Evolutionary conservation across 2,113 vertebrate species (phyloP), one percentile per base, ranked within the genome.

Genomic region (Oceanodroma tethys): DNA sequence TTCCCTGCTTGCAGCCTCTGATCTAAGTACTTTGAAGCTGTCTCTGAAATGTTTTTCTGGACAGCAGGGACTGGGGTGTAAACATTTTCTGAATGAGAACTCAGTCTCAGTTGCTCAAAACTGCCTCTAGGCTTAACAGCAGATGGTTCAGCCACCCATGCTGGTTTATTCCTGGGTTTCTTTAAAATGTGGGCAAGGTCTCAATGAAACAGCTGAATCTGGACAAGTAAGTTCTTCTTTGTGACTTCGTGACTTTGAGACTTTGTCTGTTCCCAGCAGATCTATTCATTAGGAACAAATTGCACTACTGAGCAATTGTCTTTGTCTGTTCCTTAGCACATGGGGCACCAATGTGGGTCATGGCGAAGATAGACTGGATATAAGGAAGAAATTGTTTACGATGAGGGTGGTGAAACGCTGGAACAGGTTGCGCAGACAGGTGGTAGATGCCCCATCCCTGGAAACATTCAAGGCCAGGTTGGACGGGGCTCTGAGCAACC

Each of bases 1-100:
- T 86, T 78, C 15, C 45, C 19, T 73, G 29, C 72, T 78, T 78
- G 75, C 32, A 71, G 47, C 4, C 53, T 79, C 59, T 91, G 55
- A 66, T 62, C 26, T 45, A 58, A 47, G 38, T 67, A 74, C 30
- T 83, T 81, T 67, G 43, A 78, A 86, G 63, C 7, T 45, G 13
- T 25, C 45, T 92, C 68, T 83, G 55, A 83, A 88, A 58, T 84
- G 32, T 62, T 92, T 86, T 90, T 59, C 50, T 81, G 68, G 76
- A 50, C 63, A 81, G 26, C 43, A 74, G 65, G 18, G 21, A 63
- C n/a, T 70, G 32, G 20, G 34, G 42, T 74, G 26, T 48, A 83
- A 91, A 81, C 45, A 34, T 58, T 93, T 86, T 72, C 53, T 93
- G 58, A 89, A 63, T n/a, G 38, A 82, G 48, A 87, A 42, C 16